Conservation (phyloP, 2,797 vertebrate genomes). For the Lepus townsendii region DNA sequence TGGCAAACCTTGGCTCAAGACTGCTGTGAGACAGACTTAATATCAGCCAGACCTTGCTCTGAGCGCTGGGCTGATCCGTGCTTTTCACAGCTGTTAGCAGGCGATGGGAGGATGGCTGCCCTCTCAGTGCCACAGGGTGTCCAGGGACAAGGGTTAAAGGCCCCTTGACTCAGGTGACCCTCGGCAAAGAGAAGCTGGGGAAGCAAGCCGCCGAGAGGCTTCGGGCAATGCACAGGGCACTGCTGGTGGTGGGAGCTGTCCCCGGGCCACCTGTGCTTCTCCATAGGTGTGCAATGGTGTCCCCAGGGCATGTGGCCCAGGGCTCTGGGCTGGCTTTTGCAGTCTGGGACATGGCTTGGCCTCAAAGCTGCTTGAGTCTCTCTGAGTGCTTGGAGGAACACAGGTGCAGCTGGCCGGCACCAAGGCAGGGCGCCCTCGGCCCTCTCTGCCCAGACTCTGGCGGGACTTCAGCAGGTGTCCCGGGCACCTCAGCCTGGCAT, state of each 20-base stretch:
- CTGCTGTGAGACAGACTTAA: not conserved
- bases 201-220: not conserved
- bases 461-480: not conserved
- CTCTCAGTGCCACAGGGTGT: not conserved
- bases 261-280: not conserved
- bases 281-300: no score
- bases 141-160: not conserved
- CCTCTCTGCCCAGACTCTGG: not conserved
- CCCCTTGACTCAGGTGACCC: not conserved
- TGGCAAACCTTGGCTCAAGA: not conserved
- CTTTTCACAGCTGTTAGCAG: not conserved
- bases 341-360: not conserved
- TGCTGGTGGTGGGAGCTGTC: not conserved
- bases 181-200: not conserved
- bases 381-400: not conserved
- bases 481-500: not conserved
- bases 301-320: not conserved
- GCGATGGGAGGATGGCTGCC: not conserved
- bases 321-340: not conserved
- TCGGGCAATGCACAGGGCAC: not conserved
- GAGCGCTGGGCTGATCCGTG: not conserved
- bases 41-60: not conserved
- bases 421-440: no score
- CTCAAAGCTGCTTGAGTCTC: no score
- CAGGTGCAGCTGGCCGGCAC: not conserved